Conservation (phyloP, 2,113 vertebrate genomes). For the human region DNA sequence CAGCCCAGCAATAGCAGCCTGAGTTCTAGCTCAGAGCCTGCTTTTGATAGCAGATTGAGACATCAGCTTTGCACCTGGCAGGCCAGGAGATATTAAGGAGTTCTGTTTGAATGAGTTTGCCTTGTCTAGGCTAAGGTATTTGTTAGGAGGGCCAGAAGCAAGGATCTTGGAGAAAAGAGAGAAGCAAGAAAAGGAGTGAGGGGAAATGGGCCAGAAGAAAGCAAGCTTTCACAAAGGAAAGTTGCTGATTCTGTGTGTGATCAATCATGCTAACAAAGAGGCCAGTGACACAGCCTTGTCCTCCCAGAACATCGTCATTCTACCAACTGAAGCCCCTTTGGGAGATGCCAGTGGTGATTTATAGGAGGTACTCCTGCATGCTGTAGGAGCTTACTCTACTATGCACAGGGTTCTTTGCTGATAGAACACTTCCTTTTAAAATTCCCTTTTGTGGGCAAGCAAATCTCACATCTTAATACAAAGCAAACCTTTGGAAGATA, state of each 20-base stretch:
- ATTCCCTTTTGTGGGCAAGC: not conserved
- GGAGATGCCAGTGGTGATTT: constrained; percentile 59
- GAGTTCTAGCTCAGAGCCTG: not conserved
- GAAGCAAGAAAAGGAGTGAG: not conserved
- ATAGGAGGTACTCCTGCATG: constrained; percentile 10
- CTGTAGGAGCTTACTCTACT: constrained; percentile 44
- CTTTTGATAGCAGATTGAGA: not conserved
- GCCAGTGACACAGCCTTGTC: not conserved
- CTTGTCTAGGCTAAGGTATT: not conserved
- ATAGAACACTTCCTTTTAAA: constrained; percentile 6
- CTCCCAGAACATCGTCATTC: constrained; percentile 1
- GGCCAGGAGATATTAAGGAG: not conserved
- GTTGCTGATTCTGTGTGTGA: not conserved
- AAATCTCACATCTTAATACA: not conserved
- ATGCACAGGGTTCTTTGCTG: not conserved
- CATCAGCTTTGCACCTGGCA: not conserved
- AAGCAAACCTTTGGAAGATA: not conserved
- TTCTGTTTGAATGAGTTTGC: not conserved
- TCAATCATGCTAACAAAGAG: constrained; percentile 49
- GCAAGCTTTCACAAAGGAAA: constrained; percentile 10
- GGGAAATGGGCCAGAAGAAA: constrained; percentile 43
- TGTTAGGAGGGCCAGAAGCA: not conserved
- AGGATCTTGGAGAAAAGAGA: not conserved
- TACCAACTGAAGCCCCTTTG: not conserved
- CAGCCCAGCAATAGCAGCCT: not conserved